A percentile compares a stretch with the other conserved stretches of the same genome.
Evolutionary conservation across 2,113 vertebrate species (phyloP).

Genomic region (Grammomys surdaster): DNA sequence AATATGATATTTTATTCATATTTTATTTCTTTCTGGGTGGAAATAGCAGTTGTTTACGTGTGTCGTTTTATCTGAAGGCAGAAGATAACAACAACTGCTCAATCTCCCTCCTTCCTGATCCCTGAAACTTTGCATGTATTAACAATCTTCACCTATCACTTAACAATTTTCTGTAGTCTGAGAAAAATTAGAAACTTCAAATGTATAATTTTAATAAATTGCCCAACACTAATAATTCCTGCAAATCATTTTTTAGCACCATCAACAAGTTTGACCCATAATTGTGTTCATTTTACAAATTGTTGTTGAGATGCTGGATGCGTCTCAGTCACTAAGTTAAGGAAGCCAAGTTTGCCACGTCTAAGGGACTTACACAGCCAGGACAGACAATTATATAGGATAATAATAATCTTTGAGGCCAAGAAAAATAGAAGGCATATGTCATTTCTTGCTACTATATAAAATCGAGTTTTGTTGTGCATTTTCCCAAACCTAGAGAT

Average conservation of each 20-base stretch:
- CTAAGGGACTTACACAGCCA: background rate
- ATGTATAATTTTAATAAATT: background rate
- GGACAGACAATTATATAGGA: background rate
- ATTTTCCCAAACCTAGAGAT: background rate
- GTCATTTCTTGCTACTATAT: background rate
- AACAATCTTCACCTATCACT: background rate
- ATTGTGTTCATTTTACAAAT: constrained; percentile 20
- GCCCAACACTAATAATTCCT: background rate
- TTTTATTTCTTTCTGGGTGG: background rate
- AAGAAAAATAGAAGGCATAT: background rate
- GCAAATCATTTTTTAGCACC: background rate
- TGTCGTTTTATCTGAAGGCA: background rate
- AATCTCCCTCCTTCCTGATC: background rate
- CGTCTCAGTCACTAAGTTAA: background rate
- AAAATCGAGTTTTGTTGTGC: background rate
- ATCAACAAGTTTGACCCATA: background rate
- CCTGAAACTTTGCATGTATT: background rate
- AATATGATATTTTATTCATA: constrained; percentile 35
- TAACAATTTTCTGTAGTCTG: background rate
- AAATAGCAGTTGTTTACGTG: background rate
- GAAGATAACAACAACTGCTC: background rate
- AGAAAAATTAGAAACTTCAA: constrained; percentile 20
- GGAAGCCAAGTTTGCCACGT: background rate
- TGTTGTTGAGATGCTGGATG: background rate
- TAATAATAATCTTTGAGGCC: background rate